Evolutionary conservation across 2,888 invertebrate species (phyloP).

Genomic region (Zeuzera pyrina): DNA sequence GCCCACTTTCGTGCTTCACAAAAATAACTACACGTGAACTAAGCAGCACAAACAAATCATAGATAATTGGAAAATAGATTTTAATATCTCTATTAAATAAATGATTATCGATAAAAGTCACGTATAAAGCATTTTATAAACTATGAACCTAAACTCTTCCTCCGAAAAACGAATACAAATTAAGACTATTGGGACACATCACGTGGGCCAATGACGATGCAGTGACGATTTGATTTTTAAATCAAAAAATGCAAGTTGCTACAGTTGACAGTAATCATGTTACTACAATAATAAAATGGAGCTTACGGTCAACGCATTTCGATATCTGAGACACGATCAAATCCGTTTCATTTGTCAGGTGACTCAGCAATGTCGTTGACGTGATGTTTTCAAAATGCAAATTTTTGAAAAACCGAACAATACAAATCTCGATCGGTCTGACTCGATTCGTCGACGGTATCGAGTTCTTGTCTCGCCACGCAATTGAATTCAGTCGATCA

Average conservation of each 20-base stretch:
- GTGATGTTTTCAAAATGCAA: slow-evolving; percentile 71
- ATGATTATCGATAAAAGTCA: slow-evolving; percentile 2
- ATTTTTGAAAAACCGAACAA: slow-evolving; percentile 68
- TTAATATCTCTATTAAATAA: slow-evolving; percentile 20
- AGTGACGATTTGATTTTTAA: slow-evolving; percentile 19
- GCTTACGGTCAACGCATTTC: slow-evolving; percentile 69
- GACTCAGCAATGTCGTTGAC: slow-evolving; percentile 70
- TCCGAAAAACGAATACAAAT: slow-evolving; percentile 22
- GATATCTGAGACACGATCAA: slow-evolving; percentile 63
- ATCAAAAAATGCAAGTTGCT: slow-evolving; percentile 33
- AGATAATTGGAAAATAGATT: slow-evolving; percentile 27
- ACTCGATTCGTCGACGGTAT: slow-evolving; percentile 64
- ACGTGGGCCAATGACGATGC: slow-evolving; percentile 5
- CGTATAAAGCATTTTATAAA: no score
- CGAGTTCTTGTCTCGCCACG: slow-evolving; percentile 63
- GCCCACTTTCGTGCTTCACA: slow-evolving; percentile 36
- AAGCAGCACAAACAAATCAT: slow-evolving; percentile 32
- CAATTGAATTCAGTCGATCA: slow-evolving; percentile 74
- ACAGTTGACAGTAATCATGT: slow-evolving; percentile 66
- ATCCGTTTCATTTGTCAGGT: slow-evolving; percentile 66
- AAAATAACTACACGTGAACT: slow-evolving; percentile 49
- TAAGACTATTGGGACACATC: slow-evolving; percentile 15
- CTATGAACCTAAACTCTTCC: no score
- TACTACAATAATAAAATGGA: slow-evolving; percentile 57
- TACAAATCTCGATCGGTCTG: slow-evolving; percentile 61